A percentile compares a stretch with the other conserved stretches of the same genome.
Conservation (phyloP, 2,113 vertebrate genomes). For the Muscicapa adusta region DNA sequence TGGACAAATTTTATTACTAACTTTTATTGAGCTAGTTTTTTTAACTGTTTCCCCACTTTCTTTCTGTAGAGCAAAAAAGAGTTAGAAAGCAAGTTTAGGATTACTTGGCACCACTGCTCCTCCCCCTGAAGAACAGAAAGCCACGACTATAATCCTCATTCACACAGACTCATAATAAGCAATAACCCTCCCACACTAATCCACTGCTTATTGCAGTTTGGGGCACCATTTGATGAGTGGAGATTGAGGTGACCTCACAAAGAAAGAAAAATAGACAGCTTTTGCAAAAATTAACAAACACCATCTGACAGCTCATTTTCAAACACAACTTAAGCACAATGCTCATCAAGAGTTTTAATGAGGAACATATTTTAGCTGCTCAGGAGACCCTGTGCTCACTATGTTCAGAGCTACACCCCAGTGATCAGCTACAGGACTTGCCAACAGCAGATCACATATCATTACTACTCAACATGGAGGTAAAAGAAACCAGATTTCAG, state of each 20-base stretch:
- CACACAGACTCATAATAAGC: background rate
- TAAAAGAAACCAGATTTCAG: background rate
- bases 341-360: background rate
- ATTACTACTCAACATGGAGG: background rate
- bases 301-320: background rate
- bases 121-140: background rate
- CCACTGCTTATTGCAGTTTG: background rate
- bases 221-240: background rate
- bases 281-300: background rate
- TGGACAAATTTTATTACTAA: background rate
- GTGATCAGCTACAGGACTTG: background rate
- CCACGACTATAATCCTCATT: accelerated
- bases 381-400: background rate
- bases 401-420: background rate
- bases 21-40: background rate
- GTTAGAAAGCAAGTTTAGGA: background rate
- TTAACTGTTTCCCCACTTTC: background rate
- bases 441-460: background rate
- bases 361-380: background rate
- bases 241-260: background rate
- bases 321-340: background rate
- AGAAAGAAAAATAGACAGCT: background rate
- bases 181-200: background rate
- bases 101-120: background rate
- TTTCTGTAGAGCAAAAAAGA: background rate